Evolutionary conservation across 2,797 vertebrate genomes (phyloP), one percentile per base, ranked within the genome.

Genomic region (Pseudochirops corinnae): DNA sequence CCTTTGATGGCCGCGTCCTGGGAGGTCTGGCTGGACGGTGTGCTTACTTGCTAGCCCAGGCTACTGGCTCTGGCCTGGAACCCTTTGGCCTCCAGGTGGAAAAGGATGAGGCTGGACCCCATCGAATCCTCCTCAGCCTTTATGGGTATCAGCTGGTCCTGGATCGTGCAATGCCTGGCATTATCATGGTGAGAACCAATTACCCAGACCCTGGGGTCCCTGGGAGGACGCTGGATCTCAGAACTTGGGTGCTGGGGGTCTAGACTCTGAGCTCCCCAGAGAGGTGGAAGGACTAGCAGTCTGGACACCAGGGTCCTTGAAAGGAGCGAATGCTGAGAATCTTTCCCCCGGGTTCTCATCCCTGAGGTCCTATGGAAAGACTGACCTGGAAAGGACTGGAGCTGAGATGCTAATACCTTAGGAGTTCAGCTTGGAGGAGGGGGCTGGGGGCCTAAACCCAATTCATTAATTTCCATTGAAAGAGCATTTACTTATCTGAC

Each of bases 11-110:
- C 9, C 24, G 13, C 14, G 7, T 33, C 2, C 95, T 96, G 28
- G 92, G 95, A 9, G 93, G 96, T 91, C 96, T 55, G 24, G 10
- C 56, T 4, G 95, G 91, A 57, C 33, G 57, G 4, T 98, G 97
- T 95, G 58, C 93, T 28, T 96, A 96, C 10, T 7, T 93, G 7
- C 93, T 97, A 24, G 94, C 96, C 1, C 56, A 90, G 50, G 91
- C 82, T 1, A 24, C 31, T 0, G 33, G 3, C 10, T 0, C 21
- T 62, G 98, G 57, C 93, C 56, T 5, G 92, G 52, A 55, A 28
- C 0, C 97, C 91, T 99, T 98, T 90, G 96, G 98, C 21, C 97
- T 99, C 46, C 93, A 98, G 0, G 98, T 99, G 92, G 97, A 99
- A 96, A 99, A 98, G 5, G 96, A 97, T 7, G 96, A 95, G 92